Base-by-base conservation (phyloP, 2,797 vertebrate species). In the Limnodromus scolopaceus region DNA sequence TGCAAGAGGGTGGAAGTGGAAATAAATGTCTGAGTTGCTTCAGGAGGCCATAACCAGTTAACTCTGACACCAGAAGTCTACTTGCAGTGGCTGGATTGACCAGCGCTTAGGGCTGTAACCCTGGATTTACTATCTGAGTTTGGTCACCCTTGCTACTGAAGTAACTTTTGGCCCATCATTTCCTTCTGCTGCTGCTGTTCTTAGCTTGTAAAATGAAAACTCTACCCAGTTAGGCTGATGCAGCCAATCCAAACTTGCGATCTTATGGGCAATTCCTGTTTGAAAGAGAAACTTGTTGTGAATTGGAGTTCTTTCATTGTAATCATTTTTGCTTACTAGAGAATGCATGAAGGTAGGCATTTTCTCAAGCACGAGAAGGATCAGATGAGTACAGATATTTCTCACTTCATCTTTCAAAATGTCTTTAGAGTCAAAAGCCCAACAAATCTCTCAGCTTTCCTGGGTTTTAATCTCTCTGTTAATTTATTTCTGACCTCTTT, bases 401-500 rank as follows among this genome's bases (percentile, higher is more conserved):
- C 74, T 76, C 24, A 65, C 66, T 92, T 93, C 34, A 79, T 66
- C 51, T 83, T 84, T 84, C 22, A 61, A 89, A 84, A 71, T 18
- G 9, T 36, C 45, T 82, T 87, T 66, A 70, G 51, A 63, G 48
- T 88, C 9, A 46, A 39, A 89, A 76, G 23, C 61, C 19, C 14
- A 58, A 12, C 43, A 76, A 76, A 82, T 46, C 8, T 70, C 54
- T 82, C 54, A 57, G 4, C n/a, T 89, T 93, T 82, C 11, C 74
- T 58, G 38, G 15, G 46, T 23, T 45, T 70, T 63, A 77, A 15
- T n/a, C 13, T 69, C 53, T 78, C 32, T 66, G n/a, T 65, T 88
- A 65, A 65, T 84, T 93, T 87, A 34, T 79, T 87, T 91, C 63
- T 69, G 77, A 93, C 20, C n/a, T 36, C 32, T 87, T 86, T 87